Conservation (phyloP, 2,888 invertebrate species). For the Spilarctia lutea region DNA sequence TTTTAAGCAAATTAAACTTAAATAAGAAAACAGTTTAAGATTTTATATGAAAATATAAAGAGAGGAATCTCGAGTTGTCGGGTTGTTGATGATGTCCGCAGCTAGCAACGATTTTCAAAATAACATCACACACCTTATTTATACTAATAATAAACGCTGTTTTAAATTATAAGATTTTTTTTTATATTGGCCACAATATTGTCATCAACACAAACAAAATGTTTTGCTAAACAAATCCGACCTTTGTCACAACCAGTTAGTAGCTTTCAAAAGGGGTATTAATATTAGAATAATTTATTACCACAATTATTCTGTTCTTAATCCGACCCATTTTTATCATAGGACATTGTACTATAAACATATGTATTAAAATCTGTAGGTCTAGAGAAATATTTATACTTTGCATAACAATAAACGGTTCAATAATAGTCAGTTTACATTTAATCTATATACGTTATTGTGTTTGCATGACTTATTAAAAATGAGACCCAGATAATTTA, state of each 20-base stretch:
- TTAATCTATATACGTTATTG: background rate
- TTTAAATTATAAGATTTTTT: background rate
- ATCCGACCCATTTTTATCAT: conserved; percentile 50
- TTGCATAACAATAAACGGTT: conserved; percentile 73
- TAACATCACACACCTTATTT: background rate
- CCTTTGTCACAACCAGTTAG: conserved; percentile 60
- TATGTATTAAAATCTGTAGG: conserved; percentile 44
- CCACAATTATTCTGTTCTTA: conserved; percentile 63
- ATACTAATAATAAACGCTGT: background rate
- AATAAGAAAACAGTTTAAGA: background rate
- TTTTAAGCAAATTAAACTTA: background rate
- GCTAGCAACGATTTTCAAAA: background rate
- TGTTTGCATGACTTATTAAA: background rate
- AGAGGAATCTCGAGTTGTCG: too few species aligned
- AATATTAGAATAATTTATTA: conserved; percentile 64
- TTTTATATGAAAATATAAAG: too few species aligned
- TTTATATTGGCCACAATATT: conserved; percentile 19
- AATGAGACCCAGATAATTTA: background rate
- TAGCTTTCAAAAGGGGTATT: conserved; percentile 54
- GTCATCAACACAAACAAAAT: conserved; percentile 27
- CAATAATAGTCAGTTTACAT: conserved; percentile 48
- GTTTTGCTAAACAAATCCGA: conserved; percentile 53
- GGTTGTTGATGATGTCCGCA: too few species aligned
- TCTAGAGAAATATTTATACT: conserved; percentile 54
- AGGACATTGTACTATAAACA: conserved; percentile 49